phyloP scores from a whole-genome alignment of 2,888 invertebrate genomes.

The Drosophila helvetica region DNA sequence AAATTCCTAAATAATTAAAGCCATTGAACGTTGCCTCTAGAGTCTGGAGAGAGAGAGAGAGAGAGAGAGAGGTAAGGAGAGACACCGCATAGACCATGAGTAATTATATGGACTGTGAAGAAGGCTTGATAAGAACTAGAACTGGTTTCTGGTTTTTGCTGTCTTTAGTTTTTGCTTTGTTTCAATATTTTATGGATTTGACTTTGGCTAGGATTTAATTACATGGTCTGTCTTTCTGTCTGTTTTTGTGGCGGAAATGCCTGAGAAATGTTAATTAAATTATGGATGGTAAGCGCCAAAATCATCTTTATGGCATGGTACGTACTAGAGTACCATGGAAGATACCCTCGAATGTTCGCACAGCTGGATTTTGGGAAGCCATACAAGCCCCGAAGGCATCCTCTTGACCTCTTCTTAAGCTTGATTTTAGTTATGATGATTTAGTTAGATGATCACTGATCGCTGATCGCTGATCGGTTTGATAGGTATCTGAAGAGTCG shows the following conservation, averaged over 20 bases:
- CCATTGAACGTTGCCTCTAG: constrained; percentile 51
- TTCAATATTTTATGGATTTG: constrained; percentile 45
- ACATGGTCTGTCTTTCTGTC: constrained; percentile 48
- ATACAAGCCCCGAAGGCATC: no score
- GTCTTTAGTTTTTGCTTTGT: constrained; percentile 43
- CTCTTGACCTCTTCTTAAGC: not conserved
- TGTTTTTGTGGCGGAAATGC: constrained; percentile 60
- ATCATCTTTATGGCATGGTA: constrained; percentile 27
- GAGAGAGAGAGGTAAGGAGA: constrained; percentile 11
- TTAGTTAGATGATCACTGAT: not conserved
- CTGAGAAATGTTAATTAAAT: constrained; percentile 59
- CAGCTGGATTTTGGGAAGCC: no score
- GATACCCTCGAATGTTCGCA: not conserved
- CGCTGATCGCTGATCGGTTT: not conserved
- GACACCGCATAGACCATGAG: constrained; percentile 47
- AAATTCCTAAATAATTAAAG: constrained; percentile 72
- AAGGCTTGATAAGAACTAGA: constrained; percentile 73
- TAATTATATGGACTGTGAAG: constrained; percentile 72
- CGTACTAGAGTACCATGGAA: not conserved
- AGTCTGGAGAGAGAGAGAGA: no score
- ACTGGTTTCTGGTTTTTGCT: constrained; percentile 60
- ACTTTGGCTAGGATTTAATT: constrained; percentile 66
- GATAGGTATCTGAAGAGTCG: not conserved
- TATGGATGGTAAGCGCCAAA: constrained; percentile 42
- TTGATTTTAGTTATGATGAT: not conserved